Evolutionary conservation across 2,113 vertebrate species (phyloP).

Genomic region (Hoplias malabaricus): DNA sequence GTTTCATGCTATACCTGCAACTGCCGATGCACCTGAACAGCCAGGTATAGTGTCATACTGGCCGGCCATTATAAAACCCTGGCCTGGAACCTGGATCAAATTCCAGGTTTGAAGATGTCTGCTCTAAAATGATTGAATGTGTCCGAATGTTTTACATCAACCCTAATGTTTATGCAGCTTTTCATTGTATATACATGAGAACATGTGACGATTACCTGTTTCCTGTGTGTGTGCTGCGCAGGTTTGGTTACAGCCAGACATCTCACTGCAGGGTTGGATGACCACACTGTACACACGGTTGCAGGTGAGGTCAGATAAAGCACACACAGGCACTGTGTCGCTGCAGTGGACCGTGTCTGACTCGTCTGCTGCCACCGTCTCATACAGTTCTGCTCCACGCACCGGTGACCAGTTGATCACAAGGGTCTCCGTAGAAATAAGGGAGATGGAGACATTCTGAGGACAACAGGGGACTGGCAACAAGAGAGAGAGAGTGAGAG

Average conservation of each 20-base stretch:
- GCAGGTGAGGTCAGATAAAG: constrained; percentile 81
- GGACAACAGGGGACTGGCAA: constrained; percentile 88
- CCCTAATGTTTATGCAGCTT: no score
- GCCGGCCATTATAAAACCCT: no score
- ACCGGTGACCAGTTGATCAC: constrained; percentile 82
- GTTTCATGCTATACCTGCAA: no score
- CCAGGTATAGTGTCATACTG: no score
- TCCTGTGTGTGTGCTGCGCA: constrained; percentile 69
- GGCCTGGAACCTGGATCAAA: no score
- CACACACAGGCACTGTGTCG: constrained; percentile 80
- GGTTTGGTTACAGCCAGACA: constrained; percentile 77
- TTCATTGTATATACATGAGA: not conserved
- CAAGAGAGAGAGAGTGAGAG: not conserved
- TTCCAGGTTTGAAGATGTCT: no score
- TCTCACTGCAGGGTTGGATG: constrained; percentile 82
- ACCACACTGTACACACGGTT: constrained; percentile 78
- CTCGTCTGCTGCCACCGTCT: constrained; percentile 73
- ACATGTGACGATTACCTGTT: constrained; percentile 74
- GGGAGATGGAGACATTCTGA: constrained; percentile 66
- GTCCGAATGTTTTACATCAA: no score
- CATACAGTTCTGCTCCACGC: constrained; percentile 84
- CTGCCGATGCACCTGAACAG: no score
- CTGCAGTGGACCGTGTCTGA: constrained; percentile 71
- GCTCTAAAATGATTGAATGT: no score
- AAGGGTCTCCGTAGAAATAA: constrained; percentile 80